Conservation (phyloP, 2,797 vertebrate species). For the Clarias pachynema region DNA sequence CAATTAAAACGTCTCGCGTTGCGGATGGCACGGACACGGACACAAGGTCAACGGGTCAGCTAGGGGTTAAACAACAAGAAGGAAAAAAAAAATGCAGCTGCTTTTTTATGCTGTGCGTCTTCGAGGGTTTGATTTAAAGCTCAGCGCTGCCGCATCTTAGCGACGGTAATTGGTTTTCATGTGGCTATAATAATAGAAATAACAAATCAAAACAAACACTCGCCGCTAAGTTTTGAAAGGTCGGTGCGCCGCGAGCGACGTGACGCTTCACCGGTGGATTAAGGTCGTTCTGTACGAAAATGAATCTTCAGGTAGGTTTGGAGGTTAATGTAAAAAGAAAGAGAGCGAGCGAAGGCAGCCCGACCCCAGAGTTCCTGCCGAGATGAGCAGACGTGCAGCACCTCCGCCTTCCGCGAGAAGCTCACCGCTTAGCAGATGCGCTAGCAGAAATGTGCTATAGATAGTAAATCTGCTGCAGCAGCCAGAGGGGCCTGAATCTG, state of each 20-base stretch:
- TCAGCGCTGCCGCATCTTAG: not conserved
- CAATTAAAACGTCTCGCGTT: slow-evolving; percentile 1
- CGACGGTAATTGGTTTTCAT: slow-evolving; percentile 33
- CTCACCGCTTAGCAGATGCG: not conserved
- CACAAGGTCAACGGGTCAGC: slow-evolving; percentile 14
- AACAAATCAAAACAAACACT: slow-evolving; percentile 35
- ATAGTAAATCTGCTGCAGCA: slow-evolving; percentile 3
- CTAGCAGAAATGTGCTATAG: not conserved
- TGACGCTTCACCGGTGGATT: not conserved
- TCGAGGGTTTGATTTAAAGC: slow-evolving; percentile 9
- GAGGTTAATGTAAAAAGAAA: slow-evolving; percentile 40
- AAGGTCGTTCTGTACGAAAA: slow-evolving; percentile 39
- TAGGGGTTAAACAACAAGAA: not conserved
- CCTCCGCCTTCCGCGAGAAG: slow-evolving; percentile 9
- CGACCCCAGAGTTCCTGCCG: not conserved
- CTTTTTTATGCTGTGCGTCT: not conserved
- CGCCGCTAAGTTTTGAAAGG: slow-evolving; percentile 5
- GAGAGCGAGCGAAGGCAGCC: not conserved
- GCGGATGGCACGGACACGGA: not conserved
- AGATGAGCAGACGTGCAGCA: slow-evolving; percentile 11
- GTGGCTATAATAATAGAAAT: slow-evolving; percentile 22
- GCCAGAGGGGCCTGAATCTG: not conserved
- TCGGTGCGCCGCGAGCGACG: not conserved
- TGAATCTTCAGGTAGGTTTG: slow-evolving; percentile 15
- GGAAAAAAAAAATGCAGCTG: not conserved